phyloP scores from a whole-genome alignment of 2,888 invertebrate genomes.

The Lasioglossum malachurum region DNA sequence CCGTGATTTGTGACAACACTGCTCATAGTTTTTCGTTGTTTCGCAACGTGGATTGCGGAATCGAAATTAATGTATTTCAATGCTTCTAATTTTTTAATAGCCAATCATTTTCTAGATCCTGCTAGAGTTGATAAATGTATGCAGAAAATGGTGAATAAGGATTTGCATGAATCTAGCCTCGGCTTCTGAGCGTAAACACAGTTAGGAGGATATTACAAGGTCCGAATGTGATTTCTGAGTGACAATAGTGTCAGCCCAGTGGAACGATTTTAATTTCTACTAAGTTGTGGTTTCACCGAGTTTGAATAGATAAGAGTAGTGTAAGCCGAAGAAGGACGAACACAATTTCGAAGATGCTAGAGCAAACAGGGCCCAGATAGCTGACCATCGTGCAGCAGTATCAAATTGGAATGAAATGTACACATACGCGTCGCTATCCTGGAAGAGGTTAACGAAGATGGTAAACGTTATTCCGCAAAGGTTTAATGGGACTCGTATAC shows the following conservation, averaged over 20 bases:
- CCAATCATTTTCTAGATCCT: too few relatives aligned
- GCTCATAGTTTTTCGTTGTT: background rate
- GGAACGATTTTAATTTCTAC: background rate
- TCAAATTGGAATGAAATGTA: background rate
- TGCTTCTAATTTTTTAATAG: too few relatives aligned
- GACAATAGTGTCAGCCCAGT: background rate
- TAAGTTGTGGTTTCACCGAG: background rate
- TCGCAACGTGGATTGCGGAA: background rate
- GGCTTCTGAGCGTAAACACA: background rate
- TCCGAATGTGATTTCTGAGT: background rate
- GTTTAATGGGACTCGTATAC: background rate
- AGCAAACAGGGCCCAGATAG: background rate
- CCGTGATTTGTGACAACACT: background rate
- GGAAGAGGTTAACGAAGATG: background rate
- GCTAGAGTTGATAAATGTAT: too few relatives aligned
- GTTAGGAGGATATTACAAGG: background rate
- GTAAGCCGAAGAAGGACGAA: background rate
- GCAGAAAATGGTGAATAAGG: background rate
- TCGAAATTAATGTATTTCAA: background rate
- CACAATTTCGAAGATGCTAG: background rate
- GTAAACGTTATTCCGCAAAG: background rate
- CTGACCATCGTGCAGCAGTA: background rate
- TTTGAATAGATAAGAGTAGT: background rate
- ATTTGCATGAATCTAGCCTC: background rate
- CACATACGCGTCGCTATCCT: background rate